Conservation (phyloP, 1,140 invertebrate species). For the Triops cancriformis region DNA sequence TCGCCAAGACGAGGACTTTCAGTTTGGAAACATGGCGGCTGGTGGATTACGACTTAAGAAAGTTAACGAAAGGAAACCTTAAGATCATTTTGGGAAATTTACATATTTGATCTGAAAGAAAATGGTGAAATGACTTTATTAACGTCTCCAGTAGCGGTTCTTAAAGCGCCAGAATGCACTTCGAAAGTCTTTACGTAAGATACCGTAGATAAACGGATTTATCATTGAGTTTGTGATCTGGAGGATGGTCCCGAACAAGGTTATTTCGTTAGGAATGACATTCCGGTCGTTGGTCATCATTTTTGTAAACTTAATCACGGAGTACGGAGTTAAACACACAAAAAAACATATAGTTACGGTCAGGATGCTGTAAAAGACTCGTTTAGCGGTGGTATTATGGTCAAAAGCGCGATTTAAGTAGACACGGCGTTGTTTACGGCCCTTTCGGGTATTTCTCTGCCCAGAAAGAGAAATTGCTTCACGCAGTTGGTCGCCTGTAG, state of each 20-base stretch:
- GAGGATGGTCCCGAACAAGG: constrained; percentile 35
- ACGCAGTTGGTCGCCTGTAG: background rate
- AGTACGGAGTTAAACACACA: constrained; percentile 41
- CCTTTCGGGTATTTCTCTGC: too few relatives aligned
- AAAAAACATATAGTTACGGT: constrained; percentile 39
- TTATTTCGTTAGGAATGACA: constrained; percentile 36
- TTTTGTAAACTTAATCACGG: constrained; percentile 41
- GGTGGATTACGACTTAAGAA: too few relatives aligned
- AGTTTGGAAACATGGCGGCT: too few relatives aligned
- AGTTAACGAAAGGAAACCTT: too few relatives aligned
- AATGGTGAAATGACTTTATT: too few relatives aligned
- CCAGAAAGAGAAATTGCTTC: background rate
- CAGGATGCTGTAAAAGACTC: constrained; percentile 36
- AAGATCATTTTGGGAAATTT: too few relatives aligned
- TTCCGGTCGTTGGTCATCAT: constrained; percentile 29
- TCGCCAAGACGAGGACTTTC: too few relatives aligned
- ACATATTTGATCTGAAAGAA: too few relatives aligned
- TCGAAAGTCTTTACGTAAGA: constrained; percentile 39
- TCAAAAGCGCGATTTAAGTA: background rate
- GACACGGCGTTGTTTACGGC: too few relatives aligned
- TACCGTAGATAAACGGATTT: constrained; percentile 41
- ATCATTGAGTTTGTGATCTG: constrained; percentile 37
- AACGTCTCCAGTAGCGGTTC: background rate
- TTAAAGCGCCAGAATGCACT: background rate
- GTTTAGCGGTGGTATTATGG: background rate